Evolutionary conservation across 1,140 invertebrate species (phyloP).

Genomic region (Formica selysi): DNA sequence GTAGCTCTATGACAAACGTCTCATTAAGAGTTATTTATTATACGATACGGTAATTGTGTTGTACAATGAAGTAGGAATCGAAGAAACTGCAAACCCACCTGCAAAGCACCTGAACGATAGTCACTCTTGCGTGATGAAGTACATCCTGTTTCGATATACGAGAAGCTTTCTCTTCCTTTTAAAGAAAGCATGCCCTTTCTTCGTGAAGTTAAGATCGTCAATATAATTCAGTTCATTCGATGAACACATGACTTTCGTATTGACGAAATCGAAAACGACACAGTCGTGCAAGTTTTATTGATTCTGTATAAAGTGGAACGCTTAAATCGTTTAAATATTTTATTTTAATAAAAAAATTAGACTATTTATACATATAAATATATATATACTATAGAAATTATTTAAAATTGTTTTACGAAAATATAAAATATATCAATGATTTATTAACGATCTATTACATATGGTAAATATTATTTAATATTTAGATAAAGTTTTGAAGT

Average conservation of each 20-base stretch:
- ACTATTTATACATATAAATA: background rate
- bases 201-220: slow-evolving; percentile 45
- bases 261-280: slow-evolving; percentile 42
- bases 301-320: background rate
- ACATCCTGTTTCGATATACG: slow-evolving; percentile 42
- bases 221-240: slow-evolving; percentile 28
- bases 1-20: slow-evolving; percentile 25
- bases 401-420: background rate
- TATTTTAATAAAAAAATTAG: background rate
- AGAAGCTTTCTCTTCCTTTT: slow-evolving; percentile 35
- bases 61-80: slow-evolving; percentile 2
- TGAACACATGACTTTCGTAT: background rate
- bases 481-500: background rate
- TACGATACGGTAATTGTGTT: slow-evolving; percentile 28
- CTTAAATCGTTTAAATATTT: background rate
- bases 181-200: slow-evolving; percentile 28
- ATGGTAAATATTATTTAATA: background rate
- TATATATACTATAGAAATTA: background rate
- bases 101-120: slow-evolving; percentile 21
- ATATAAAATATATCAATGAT: background rate
- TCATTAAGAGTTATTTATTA: slow-evolving; percentile 45
- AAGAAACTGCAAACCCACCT: slow-evolving; percentile 13
- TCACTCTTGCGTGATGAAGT: slow-evolving; percentile 45
- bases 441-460: background rate
- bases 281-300: background rate